Percentiles rank a stretch among this genome's conserved stretches.
phyloP scores from a whole-genome alignment of 2,888 invertebrate species.

The Epistrophe eligans region DNA sequence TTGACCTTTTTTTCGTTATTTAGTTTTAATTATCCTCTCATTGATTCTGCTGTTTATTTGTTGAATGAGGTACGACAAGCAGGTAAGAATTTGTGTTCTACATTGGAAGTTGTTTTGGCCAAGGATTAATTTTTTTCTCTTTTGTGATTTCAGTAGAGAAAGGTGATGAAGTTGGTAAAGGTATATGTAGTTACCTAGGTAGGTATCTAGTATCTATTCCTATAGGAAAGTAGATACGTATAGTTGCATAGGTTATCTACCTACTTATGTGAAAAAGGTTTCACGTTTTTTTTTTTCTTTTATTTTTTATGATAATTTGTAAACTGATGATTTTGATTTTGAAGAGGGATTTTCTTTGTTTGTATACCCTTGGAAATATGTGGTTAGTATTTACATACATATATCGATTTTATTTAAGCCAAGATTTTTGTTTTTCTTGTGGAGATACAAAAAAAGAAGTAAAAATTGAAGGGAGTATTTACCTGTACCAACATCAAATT shows the following conservation, averaged over 20 bases:
- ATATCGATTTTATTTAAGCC: no score
- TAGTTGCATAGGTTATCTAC: background rate
- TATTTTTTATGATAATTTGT: background rate
- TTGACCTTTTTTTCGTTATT: constrained; percentile 66
- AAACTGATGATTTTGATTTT: constrained; percentile 1
- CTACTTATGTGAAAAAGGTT: background rate
- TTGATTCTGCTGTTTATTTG: constrained; percentile 47
- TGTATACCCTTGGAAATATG: background rate
- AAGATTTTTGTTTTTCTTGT: no score
- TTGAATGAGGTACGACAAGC: constrained; percentile 19
- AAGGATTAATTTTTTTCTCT: background rate
- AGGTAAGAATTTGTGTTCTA: constrained; percentile 42
- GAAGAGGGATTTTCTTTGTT: background rate
- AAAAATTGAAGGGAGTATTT: no score
- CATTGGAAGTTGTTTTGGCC: constrained; percentile 50
- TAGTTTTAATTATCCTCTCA: constrained; percentile 72
- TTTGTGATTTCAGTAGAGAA: background rate
- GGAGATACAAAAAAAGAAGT: no score
- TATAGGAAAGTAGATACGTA: background rate
- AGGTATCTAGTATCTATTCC: background rate
- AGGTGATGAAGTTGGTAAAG: background rate
- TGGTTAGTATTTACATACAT: no score
- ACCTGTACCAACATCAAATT: no score
- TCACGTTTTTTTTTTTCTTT: background rate
- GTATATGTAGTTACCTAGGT: background rate